Base-by-base conservation (phyloP, 1,140 invertebrate genomes). In the Euwallacea fornicatus region DNA sequence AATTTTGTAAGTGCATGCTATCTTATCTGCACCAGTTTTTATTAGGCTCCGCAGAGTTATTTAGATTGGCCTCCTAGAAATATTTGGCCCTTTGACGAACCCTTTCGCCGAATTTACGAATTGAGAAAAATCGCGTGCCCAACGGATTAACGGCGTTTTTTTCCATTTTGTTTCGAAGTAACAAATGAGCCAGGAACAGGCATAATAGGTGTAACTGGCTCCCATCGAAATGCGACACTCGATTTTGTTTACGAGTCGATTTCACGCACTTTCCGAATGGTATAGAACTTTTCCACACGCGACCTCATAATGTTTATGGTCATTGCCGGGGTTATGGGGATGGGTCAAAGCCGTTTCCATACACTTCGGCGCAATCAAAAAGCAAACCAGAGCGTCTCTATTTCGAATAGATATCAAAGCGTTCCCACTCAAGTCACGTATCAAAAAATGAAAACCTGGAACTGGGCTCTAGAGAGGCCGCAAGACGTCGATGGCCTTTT, bases 211-310 rank as follows among this genome's bases (percentile, higher is more conserved):
- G 66, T 60, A 69, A 62, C 66, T 59, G 21, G 47, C 42, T 60
- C 56, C 43, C 50, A 50, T 61, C 33, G 59, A 61, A 69, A 69
- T 61, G 66, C 59, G 66, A 69, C 58, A 69, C 42, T 41, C 60
- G 42, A 61, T 69, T 69, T 69, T 69, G 56, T 69, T 69, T 69
- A 69, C 66, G 66, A 62, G 43, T 69, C 66, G 66, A 69, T 69
- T 69, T 61, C 66, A 69, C 66, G 66, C 66, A 69, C 66, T 46
- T 61, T 43, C 44, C 58, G 66, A 50, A 61, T 60, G 44, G 66
- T 69, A 42, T 60, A 61, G n/a, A 50, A 13, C 21, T 21, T 33
- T 65, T 42, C 21, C n/a, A 46, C 43, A 59, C 50, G 58, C 43
- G 59, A 50, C 43, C 54, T 33, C 21, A 33, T 33, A 11, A 11